Evolutionary conservation across 2,113 vertebrate species (phyloP).

Genomic region (Vicugna pacos): DNA sequence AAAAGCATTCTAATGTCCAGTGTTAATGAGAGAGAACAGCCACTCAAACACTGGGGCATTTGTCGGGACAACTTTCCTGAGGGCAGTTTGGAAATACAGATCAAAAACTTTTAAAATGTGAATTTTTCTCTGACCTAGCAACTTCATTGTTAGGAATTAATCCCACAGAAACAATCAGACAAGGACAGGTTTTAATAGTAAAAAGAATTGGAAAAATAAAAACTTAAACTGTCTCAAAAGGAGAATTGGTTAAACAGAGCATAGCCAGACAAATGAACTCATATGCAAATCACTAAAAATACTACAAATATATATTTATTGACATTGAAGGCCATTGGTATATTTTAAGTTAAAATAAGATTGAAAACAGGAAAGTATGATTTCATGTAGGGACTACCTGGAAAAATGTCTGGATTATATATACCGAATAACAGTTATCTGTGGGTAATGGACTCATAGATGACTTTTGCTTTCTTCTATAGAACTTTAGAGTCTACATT

Average conservation of each 20-base stretch:
- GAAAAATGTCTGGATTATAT: not conserved
- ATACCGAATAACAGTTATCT: not conserved
- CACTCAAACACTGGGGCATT: not conserved
- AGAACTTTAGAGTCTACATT: not conserved
- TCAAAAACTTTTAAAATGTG: not conserved
- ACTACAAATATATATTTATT: not conserved
- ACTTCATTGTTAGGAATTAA: not conserved
- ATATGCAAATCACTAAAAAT: not conserved
- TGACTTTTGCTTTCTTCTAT: not conserved
- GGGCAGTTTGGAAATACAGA: not conserved
- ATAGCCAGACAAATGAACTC: not conserved
- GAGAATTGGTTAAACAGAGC: not conserved
- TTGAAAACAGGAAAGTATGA: not conserved
- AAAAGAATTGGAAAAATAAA: not conserved
- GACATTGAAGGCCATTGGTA: not conserved
- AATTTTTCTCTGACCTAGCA: not conserved
- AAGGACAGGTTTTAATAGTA: not conserved
- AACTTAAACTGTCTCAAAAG: not conserved
- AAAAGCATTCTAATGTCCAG: not conserved
- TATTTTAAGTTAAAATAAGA: constrained; percentile 44
- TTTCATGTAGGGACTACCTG: not conserved
- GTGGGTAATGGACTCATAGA: not conserved
- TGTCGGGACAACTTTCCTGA: not conserved
- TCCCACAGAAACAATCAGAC: not conserved
- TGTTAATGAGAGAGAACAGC: not conserved